phyloP scores from a whole-genome alignment of 2,113 vertebrate species.

The Amazona vittata region DNA sequence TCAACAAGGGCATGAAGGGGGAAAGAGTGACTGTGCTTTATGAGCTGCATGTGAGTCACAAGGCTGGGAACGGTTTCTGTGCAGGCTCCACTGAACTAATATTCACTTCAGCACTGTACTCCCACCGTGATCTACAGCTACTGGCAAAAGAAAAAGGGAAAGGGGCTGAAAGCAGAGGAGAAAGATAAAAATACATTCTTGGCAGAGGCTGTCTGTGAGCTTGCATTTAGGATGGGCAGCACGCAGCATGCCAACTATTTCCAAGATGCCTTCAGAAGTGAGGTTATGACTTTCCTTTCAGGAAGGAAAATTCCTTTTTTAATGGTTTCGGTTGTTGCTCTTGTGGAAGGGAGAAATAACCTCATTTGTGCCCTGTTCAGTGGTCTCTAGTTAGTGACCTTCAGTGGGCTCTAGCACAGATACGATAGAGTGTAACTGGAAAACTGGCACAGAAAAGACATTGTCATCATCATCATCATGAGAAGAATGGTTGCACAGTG shows the following conservation, averaged over 20 bases:
- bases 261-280: background rate
- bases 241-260: background rate
- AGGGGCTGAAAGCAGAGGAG: slow-evolving; percentile 28
- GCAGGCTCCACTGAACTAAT: slow-evolving; percentile 11
- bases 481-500: background rate
- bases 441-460: background rate
- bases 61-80: background rate
- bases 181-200: slow-evolving; percentile 57
- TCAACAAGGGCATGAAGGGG: background rate
- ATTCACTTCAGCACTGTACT: background rate
- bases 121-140: slow-evolving; percentile 31
- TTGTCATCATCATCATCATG: background rate
- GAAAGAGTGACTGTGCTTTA: background rate
- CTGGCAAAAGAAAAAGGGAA: slow-evolving; percentile 38
- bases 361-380: background rate
- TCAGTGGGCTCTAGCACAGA: background rate
- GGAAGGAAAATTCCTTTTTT: background rate
- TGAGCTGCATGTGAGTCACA: background rate
- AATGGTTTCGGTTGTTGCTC: background rate
- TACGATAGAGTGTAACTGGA: fast-evolving
- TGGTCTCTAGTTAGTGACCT: background rate
- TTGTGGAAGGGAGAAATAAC: background rate
- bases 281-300: background rate
- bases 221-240: slow-evolving; percentile 28
- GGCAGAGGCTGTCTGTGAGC: background rate